Conservation (phyloP, 2,113 vertebrate genomes). For the Carlito syrichta region DNA sequence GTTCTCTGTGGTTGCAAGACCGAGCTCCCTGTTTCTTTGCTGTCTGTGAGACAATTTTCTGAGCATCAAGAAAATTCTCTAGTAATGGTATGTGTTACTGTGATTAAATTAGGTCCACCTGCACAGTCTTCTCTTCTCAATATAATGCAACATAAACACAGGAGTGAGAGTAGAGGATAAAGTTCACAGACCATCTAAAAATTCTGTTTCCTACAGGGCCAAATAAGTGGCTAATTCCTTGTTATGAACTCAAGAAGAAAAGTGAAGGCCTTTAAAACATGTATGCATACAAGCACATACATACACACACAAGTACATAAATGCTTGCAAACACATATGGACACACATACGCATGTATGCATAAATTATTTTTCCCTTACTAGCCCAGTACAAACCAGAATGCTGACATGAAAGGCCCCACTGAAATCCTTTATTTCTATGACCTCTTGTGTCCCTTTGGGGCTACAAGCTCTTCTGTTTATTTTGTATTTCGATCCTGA, state of each 20-base stretch:
- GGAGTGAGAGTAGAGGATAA: neutral
- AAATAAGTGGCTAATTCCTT: neutral
- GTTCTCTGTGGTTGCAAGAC: neutral
- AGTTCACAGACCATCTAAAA: neutral
- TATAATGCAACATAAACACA: neutral
- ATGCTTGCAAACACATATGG: too few relatives aligned
- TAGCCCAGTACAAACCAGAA: neutral
- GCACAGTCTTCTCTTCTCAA: neutral
- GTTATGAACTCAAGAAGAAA: neutral
- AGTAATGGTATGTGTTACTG: fast-evolving
- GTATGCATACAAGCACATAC: neutral
- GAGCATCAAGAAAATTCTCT: neutral
- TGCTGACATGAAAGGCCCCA: neutral
- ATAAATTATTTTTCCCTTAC: neutral
- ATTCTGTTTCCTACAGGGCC: neutral
- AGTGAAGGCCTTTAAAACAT: neutral
- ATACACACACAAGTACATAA: too few relatives aligned
- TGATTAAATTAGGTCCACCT: too few relatives aligned
- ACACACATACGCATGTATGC: neutral
- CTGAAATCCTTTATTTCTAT: neutral
- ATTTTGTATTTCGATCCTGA: neutral
- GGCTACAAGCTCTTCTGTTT: neutral
- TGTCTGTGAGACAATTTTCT: neutral
- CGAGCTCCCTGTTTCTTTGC: too few relatives aligned
- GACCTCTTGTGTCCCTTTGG: neutral